Evolutionary conservation across 2,888 invertebrate species (phyloP), one percentile per base, ranked within the genome.

Genomic region (Syritta pipiens): DNA sequence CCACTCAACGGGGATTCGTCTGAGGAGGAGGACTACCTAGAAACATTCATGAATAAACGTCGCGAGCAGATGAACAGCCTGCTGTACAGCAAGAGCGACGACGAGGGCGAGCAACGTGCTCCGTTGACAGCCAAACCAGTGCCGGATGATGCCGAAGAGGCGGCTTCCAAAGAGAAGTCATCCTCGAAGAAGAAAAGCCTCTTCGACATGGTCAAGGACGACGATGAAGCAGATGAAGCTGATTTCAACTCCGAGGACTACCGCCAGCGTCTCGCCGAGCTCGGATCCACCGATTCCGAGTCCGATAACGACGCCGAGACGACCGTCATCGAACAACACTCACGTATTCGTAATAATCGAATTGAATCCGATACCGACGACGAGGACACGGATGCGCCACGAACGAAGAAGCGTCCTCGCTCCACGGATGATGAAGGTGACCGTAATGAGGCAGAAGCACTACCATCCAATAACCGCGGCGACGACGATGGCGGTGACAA

Each of bases 181-280:
- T 84, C 85, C 81, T 82, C 84, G 59, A 84, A 87, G 63, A 6
- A 0, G 10, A 57, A 57, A 53, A 85, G 84, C 81, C 83, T 84
- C 48, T 71, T 46, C 57, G 84, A 86, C 76, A 84, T 84, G 83
- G 76, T 84, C 46, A 84, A 85, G 69, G 82, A 82, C 1, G 82
- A 83, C 12, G 48, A 24, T 9, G 81, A 82, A 26, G 82, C 83
- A 62, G 84, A 85, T 82, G 87, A 86, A 81, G 82, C 85, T 42
- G 84, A 88, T 84, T 87, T 89, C 55, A 88, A 88, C 82, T 87
- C 89, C 26, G 87, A 89, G 81, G 86, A 86, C 83, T 86, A 87
- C 82, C 86, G 86, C 7, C 84, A 86, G 62, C 86, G 88, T 28
- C 83, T 89, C 42, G 84, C 84, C 6, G 88, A 88, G 62, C 82